Evolutionary conservation across 2,888 invertebrate species (phyloP), one percentile per base, ranked within the genome.

Genomic region (Drosophila nigricruria): DNA sequence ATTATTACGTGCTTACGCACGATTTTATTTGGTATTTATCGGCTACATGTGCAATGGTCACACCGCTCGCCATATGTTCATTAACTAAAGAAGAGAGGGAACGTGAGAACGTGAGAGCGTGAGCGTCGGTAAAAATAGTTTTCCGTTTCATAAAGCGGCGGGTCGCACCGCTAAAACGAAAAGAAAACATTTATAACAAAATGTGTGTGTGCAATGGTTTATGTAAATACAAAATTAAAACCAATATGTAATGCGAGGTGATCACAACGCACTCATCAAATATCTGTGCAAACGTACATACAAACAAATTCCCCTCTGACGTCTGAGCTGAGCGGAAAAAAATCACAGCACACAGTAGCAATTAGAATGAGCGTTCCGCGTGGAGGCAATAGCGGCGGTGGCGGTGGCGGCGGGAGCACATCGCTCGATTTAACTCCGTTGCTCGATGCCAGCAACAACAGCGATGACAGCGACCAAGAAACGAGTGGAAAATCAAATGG

Each of bases 291-390:
- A 32, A 53, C 65, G 38, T 40, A 52, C 27, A 53, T 27, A 47
- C 40, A 57, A 50, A 30, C 25, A 14, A 40, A 52, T 12, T n/a
- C 23, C 16, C 10, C 32, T 58, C 45, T 60, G 40, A 79, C 58
- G 60, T 52, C 56, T 52, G 65, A 49, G 54, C 57, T 42, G 66
- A 69, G 38, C 14, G 52, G 34, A 25, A 34, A 69, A 45, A 63
- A 60, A 40, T 52, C 60, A 60, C 49, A 70, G 36, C 57, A 79
- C 52, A 68, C 73, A 70, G 59, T 50, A 70, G 59, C 52, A 70
- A 88, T 72, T 67, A 84, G 27, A 67, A 90, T 87, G 90, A 87
- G 66, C 59, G 60, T 61, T 56, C 75, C 88, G 68, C 90, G 86
- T 38, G 69, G 76, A 50, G 69, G 81, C 49, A 70, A 70, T 25